Percentiles rank a stretch among this genome's conserved stretches.
These are phyloP conservation scores for Microtus ochrogaster DNA, from an alignment of 2,113 vertebrate genomes.

Conservation along the genomic window DNA sequence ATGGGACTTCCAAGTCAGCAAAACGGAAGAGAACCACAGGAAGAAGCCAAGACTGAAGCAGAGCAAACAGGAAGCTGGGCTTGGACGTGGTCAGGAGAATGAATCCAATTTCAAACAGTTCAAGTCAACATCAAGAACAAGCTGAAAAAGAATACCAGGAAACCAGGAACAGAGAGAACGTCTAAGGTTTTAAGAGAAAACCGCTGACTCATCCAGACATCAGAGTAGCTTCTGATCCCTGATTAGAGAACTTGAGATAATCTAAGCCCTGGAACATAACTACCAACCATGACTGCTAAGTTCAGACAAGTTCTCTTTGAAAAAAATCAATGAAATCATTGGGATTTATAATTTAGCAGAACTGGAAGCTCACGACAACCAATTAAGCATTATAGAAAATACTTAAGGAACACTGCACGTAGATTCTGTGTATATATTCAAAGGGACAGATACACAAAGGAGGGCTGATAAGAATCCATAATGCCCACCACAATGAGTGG, in stretches of 20 bases:
- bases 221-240: not conserved
- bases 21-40: not conserved
- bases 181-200: not conserved
- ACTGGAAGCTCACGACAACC: not conserved
- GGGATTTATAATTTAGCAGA: not conserved
- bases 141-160: not conserved
- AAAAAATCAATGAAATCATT: not conserved
- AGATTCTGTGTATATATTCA: not conserved
- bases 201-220: not conserved
- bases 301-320: not conserved
- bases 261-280: not conserved
- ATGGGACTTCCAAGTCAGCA: not conserved
- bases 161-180: not conserved
- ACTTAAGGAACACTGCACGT: not conserved
- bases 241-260: not conserved
- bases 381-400: not conserved
- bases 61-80: not conserved
- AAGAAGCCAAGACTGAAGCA: not conserved
- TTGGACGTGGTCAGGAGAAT: fast-evolving
- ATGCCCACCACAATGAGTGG: not conserved
- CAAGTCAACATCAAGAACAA: not conserved
- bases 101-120: not conserved
- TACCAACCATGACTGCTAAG: not conserved
- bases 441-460: not conserved
- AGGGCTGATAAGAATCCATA: not conserved